Evolutionary conservation across 2,797 vertebrate species (phyloP).

Genomic region (Chiroxiphia lanceolata): DNA sequence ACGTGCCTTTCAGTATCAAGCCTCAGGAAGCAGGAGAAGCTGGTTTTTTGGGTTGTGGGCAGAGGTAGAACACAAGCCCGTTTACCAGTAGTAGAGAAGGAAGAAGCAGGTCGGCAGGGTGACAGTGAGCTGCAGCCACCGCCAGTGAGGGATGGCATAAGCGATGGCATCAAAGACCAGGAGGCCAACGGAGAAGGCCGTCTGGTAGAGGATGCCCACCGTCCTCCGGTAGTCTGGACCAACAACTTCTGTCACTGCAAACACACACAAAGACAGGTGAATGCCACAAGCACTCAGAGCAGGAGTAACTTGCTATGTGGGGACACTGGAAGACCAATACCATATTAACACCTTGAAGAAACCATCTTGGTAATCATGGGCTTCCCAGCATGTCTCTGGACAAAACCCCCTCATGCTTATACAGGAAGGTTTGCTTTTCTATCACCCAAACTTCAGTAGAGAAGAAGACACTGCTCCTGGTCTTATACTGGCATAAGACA

Average conservation of each 20-base stretch:
- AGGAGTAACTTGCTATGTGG: accelerated
- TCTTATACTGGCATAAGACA: background rate
- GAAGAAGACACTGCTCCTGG: background rate
- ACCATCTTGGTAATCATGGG: accelerated
- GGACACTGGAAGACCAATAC: accelerated
- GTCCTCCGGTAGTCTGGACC: conserved; percentile 76
- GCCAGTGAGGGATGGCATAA: conserved; percentile 80
- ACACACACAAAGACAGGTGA: background rate
- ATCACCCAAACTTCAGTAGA: background rate
- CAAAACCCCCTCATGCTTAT: background rate
- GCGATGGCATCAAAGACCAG: conserved; percentile 76
- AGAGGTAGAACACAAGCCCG: accelerated
- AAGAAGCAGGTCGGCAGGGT: conserved; percentile 82
- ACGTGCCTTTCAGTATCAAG: background rate
- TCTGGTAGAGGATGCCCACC: conserved; percentile 79
- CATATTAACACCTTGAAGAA: accelerated
- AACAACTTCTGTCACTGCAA: conserved; percentile 80
- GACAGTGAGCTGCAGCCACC: conserved; percentile 80
- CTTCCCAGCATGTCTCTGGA: background rate
- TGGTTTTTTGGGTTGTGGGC: accelerated
- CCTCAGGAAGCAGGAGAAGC: background rate
- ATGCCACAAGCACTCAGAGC: accelerated
- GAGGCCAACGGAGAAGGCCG: conserved; percentile 78
- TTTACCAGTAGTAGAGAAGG: conserved; percentile 82
- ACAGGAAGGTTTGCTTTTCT: background rate